A percentile compares a stretch with the other conserved stretches of the same genome.
Evolutionary conservation across 1,140 invertebrate species (phyloP).

Genomic region (Drosophila eugracilis): DNA sequence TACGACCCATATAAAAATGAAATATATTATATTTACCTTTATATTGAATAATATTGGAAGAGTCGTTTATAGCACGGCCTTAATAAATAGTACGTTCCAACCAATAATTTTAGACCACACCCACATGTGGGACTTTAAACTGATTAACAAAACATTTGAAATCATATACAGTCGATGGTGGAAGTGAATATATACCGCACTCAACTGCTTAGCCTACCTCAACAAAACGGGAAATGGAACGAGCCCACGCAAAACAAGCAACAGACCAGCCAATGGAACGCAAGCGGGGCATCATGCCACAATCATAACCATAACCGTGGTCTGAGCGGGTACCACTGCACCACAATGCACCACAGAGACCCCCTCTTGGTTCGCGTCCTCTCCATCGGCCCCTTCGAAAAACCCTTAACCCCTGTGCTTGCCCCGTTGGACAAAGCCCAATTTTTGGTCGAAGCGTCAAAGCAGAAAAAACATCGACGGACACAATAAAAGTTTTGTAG

Average conservation of each 20-base stretch:
- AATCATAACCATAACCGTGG: slow-evolving; percentile 71
- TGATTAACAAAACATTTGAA: slow-evolving; percentile 53
- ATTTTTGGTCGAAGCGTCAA: slow-evolving; percentile 77
- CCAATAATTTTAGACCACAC: slow-evolving; percentile 44
- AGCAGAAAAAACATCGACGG: slow-evolving; percentile 76
- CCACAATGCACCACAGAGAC: slow-evolving; percentile 9
- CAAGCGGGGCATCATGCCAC: slow-evolving; percentile 65
- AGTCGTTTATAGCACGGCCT: not conserved
- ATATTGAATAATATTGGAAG: not conserved
- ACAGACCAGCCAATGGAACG: slow-evolving; percentile 73
- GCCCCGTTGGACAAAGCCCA: slow-evolving; percentile 48
- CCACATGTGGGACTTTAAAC: slow-evolving; percentile 39
- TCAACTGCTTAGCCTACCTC: slow-evolving; percentile 74
- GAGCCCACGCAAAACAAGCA: slow-evolving; percentile 62
- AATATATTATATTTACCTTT: too few species aligned
- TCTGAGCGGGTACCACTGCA: slow-evolving; percentile 30
- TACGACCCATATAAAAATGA: too few species aligned
- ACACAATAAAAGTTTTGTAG: slow-evolving; percentile 77
- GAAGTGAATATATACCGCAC: slow-evolving; percentile 33
- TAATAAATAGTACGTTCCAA: not conserved
- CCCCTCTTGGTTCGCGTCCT: not conserved
- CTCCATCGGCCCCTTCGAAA: not conserved
- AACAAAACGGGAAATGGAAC: slow-evolving; percentile 41
- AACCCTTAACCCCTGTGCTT: not conserved
- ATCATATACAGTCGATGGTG: slow-evolving; percentile 24